Conservation (phyloP, 2,797 vertebrate species). For the Tokudaia muenninki region DNA sequence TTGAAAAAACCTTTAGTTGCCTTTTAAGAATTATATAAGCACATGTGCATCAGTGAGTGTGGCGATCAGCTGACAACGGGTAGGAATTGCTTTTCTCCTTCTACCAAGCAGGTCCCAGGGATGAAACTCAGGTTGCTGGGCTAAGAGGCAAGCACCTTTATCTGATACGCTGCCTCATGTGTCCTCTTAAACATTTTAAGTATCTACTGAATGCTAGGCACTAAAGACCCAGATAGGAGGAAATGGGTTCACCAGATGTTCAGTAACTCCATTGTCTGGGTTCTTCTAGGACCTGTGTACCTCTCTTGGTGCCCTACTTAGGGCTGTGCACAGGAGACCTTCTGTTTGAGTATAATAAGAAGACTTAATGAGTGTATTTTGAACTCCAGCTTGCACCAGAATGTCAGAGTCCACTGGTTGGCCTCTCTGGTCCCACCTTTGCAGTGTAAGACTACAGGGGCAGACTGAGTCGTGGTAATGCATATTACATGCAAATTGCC, state of each 20-base stretch:
- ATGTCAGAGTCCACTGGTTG: background rate
- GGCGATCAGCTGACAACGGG: no score
- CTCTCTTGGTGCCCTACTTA: rapidly evolving
- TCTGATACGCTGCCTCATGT: background rate
- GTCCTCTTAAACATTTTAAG: background rate
- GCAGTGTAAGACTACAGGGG: background rate
- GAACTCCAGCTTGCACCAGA: background rate
- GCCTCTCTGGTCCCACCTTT: background rate
- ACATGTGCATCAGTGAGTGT: background rate
- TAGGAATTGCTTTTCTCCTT: background rate
- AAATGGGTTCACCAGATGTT: background rate
- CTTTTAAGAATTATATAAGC: background rate
- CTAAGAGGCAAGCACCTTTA: background rate
- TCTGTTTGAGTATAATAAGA: background rate
- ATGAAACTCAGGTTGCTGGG: background rate
- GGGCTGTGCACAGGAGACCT: background rate
- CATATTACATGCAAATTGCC: background rate
- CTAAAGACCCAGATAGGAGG: background rate
- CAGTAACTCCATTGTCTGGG: background rate
- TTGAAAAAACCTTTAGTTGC: background rate
- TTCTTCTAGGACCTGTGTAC: background rate
- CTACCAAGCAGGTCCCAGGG: background rate
- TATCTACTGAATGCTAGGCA: background rate
- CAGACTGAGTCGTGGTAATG: background rate
- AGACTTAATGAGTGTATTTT: background rate